Conservation (phyloP, 1,140 invertebrate species). For the Bilobella aurantiaca region DNA sequence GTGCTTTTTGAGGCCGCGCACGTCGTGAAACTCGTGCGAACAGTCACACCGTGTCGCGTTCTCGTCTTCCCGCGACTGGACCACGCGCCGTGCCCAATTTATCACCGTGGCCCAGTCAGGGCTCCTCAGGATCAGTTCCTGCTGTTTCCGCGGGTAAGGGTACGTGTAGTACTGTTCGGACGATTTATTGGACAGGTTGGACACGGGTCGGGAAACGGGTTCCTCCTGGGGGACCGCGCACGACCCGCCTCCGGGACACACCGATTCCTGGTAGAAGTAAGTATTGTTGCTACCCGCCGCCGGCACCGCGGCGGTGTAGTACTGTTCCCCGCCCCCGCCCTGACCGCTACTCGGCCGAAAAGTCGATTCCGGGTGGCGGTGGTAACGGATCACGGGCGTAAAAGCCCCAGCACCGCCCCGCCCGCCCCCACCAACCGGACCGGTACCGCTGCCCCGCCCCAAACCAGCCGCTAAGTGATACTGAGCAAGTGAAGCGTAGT, state of each 20-base stretch:
- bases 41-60: constrained; percentile 25
- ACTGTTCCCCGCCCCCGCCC: not conserved
- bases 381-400: not conserved
- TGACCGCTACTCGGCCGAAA: not conserved
- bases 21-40: constrained; percentile 30
- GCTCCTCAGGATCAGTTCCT: constrained; percentile 26
- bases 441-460: no score
- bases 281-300: constrained; percentile 7
- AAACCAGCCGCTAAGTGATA: not conserved
- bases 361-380: not conserved
- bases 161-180: constrained; percentile 35
- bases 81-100: constrained; percentile 31
- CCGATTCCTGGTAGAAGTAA: constrained; percentile 7
- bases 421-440: not conserved
- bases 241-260: not conserved
- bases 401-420: not conserved
- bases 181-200: constrained; percentile 34
- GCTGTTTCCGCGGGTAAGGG: constrained; percentile 31
- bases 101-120: constrained; percentile 31
- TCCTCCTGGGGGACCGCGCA: constrained; percentile 24
- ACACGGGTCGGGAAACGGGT: constrained; percentile 32
- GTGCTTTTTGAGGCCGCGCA: constrained; percentile 30
- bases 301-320: constrained; percentile 7
- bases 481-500: not conserved
- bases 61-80: constrained; percentile 31